Evolutionary conservation across 2,797 vertebrate species (phyloP).

Genomic region (Squalus acanthias): DNA sequence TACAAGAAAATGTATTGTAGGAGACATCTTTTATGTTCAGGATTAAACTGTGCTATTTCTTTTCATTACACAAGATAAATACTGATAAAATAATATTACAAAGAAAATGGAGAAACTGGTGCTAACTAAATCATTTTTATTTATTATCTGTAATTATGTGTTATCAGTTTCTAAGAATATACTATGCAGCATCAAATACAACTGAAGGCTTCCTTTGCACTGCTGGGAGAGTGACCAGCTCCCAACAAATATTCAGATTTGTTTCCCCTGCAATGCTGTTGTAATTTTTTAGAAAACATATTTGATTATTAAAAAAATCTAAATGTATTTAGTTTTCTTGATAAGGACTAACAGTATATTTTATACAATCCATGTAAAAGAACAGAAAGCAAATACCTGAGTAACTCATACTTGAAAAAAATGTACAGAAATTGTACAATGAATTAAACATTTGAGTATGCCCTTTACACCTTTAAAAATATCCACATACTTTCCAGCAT

Average conservation of each 20-base stretch:
- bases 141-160: neutral
- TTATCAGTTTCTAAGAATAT: neutral
- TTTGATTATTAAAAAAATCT: neutral
- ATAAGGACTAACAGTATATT: neutral
- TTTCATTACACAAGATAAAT: neutral
- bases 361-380: neutral
- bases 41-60: neutral
- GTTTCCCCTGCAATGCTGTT: neutral
- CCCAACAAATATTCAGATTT: neutral
- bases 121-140: neutral
- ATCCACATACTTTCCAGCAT: neutral
- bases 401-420: neutral
- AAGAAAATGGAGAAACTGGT: neutral
- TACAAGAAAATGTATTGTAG: slow-evolving; percentile 46
- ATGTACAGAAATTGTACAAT: neutral
- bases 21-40: slow-evolving; percentile 1
- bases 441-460: neutral
- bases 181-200: neutral
- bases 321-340: neutral
- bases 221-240: neutral
- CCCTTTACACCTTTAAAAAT: neutral
- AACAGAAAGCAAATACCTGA: neutral
- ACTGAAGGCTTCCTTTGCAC: neutral
- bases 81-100: neutral
- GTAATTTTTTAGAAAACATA: neutral